Percentiles rank a stretch among this genome's conserved stretches.
These are phyloP conservation scores for Melanerpes formicivorus DNA, from an alignment of 2,113 vertebrate species.

Conservation along the genomic window DNA sequence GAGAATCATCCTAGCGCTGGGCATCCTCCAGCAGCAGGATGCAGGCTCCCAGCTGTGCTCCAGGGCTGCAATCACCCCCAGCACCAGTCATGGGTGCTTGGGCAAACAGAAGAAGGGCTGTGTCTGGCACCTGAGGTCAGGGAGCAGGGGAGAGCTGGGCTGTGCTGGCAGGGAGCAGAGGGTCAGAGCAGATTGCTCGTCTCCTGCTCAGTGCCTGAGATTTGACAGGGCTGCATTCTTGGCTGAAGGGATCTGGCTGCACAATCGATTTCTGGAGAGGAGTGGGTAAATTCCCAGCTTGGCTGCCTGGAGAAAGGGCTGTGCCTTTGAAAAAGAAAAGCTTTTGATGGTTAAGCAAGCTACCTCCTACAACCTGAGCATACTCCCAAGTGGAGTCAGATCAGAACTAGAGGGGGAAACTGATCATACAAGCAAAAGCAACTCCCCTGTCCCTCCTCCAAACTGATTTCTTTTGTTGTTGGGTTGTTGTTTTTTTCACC, in stretches of 20 bases:
- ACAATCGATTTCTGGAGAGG: not conserved
- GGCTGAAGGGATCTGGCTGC: slow-evolving; percentile 41
- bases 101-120: not conserved
- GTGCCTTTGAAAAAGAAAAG: not conserved
- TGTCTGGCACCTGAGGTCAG: slow-evolving; percentile 13
- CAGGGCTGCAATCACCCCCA: not conserved
- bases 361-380: not conserved
- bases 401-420: not conserved
- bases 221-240: slow-evolving; percentile 64
- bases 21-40: not conserved
- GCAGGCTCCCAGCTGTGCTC: not conserved
- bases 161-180: slow-evolving; percentile 7
- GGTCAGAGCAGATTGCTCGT: slow-evolving; percentile 1
- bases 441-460: not conserved
- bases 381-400: rapidly evolving
- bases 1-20: not conserved
- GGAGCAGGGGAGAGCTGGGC: not conserved
- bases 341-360: not conserved
- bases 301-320: not conserved
- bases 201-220: slow-evolving; percentile 9
- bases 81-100: not conserved
- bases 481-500: not conserved
- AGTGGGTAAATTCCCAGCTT: not conserved
- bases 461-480: not conserved
- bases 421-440: not conserved